A percentile compares a stretch with the other conserved stretches of the same genome.
phyloP scores from a whole-genome alignment of 1,140 invertebrate species.

The Mycetomoellerius zeteki region DNA sequence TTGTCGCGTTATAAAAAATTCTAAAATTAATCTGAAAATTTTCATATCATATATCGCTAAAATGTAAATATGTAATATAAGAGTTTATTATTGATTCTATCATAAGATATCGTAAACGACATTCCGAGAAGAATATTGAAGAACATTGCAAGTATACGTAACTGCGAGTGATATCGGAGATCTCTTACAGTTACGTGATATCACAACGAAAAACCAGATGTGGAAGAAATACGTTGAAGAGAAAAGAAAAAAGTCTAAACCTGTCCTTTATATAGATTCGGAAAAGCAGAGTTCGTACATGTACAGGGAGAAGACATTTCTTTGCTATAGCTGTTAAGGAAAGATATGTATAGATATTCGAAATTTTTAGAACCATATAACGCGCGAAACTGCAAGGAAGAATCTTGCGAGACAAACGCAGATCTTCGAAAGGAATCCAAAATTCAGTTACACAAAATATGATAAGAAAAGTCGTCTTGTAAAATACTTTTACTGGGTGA shows the following conservation, averaged over 20 bases:
- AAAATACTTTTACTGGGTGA: background rate
- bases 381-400: background rate
- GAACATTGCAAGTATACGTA: background rate
- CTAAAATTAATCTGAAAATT: background rate
- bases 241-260: conserved; percentile 31
- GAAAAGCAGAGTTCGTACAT: conserved; percentile 26
- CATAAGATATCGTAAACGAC: background rate
- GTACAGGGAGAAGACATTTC: background rate
- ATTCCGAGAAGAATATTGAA: background rate
- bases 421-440: background rate
- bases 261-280: conserved; percentile 17
- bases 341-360: conserved; percentile 19
- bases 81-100: conserved; percentile 17
- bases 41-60: too few relatives aligned
- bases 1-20: background rate
- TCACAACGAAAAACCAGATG: conserved; percentile 26
- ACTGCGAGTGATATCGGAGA: background rate
- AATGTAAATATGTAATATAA: background rate
- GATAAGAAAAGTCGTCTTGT: background rate
- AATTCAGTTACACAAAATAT: conserved; percentile 6
- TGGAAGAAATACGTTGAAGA: conserved; percentile 35
- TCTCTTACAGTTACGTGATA: conserved; percentile 42
- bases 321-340: conserved; percentile 11
- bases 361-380: conserved; percentile 18
- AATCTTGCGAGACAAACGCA: conserved; percentile 11